These are phyloP conservation scores for Pterobdella sp. DNA, from an alignment of 2,888 invertebrate species.

Conservation along the genomic window DNA sequence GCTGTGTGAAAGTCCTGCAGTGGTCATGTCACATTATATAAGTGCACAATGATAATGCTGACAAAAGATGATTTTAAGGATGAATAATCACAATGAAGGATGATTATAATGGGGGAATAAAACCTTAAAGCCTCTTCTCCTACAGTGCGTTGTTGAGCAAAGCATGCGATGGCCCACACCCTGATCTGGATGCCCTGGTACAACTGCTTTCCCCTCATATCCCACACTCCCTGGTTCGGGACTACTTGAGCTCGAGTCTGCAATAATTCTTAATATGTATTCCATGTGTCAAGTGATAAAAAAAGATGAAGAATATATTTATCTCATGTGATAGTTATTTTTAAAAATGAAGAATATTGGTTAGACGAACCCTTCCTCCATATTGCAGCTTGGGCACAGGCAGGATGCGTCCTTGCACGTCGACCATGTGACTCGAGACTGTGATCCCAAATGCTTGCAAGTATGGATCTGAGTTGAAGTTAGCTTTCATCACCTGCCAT, in stretches of 20 bases:
- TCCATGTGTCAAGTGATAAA: background rate
- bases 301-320: background rate
- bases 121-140: constrained; percentile 85
- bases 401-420: constrained; percentile 87
- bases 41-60: background rate
- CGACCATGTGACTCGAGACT: constrained; percentile 96
- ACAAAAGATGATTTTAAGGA: background rate
- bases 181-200: constrained; percentile 98
- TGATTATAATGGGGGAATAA: constrained; percentile 32
- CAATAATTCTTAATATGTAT: background rate
- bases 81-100: background rate
- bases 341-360: background rate
- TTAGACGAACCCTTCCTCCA: constrained; percentile 74
- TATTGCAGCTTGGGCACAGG: constrained; percentile 95
- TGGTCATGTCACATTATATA: background rate
- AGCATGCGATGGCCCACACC: constrained; percentile 99
- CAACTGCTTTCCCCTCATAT: constrained; percentile 99
- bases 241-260: constrained; percentile 83
- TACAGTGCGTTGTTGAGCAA: constrained; percentile 95
- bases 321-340: background rate
- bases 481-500: constrained; percentile 69
- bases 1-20: constrained; percentile 82
- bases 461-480: constrained; percentile 93
- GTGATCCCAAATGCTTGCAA: constrained; percentile 95
- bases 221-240: constrained; percentile 99